phyloP scores from a whole-genome alignment of 2,113 vertebrate species.

The Gymnocephalus cernua region DNA sequence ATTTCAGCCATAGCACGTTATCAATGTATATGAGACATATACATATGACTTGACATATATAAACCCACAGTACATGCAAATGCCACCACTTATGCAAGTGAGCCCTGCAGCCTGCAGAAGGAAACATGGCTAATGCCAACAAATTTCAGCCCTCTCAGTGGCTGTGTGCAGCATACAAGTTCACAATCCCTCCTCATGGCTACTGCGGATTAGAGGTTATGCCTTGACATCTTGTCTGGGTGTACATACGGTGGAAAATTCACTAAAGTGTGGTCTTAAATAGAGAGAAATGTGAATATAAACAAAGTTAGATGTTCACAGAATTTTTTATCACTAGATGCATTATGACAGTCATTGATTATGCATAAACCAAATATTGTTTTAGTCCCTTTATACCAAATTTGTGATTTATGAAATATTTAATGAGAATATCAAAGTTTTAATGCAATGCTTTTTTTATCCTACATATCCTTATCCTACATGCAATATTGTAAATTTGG shows the following conservation, averaged over 20 bases:
- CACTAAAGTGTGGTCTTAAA: not conserved
- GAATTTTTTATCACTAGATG: too few species aligned
- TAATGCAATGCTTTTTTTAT: too few species aligned
- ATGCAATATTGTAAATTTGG: not conserved
- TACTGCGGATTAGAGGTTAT: not conserved
- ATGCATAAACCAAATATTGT: too few species aligned
- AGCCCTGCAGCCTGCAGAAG: not conserved
- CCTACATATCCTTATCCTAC: too few species aligned
- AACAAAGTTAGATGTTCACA: not conserved
- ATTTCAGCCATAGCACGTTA: not conserved
- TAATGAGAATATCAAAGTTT: too few species aligned
- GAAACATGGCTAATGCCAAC: conserved; percentile 15
- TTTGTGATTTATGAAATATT: too few species aligned
- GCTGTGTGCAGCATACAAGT: not conserved
- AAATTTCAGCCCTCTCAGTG: conserved; percentile 4
- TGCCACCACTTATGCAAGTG: conserved; percentile 4
- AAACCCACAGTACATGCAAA: not conserved
- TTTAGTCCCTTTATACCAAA: too few species aligned
- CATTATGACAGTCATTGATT: too few species aligned
- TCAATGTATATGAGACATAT: not conserved
- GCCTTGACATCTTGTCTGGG: not conserved
- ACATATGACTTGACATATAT: not conserved
- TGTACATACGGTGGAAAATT: not conserved
- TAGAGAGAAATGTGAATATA: not conserved
- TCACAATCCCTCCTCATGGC: not conserved